These are phyloP conservation scores for Nemapogon koenigi DNA, from an alignment of 2,888 invertebrate genomes.

Conservation along the genomic window DNA sequence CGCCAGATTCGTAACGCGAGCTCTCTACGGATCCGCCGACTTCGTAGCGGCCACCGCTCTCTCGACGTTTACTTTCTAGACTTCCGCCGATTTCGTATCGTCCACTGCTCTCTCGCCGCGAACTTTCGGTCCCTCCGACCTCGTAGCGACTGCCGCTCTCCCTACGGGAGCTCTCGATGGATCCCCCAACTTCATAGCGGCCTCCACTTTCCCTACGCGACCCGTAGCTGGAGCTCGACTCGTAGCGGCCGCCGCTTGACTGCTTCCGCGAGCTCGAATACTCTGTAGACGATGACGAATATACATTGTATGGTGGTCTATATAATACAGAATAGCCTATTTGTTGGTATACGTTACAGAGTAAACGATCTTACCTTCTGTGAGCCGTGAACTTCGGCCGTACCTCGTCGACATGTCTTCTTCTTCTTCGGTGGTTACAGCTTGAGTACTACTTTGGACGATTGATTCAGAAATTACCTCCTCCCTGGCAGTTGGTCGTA, in stretches of 20 bases:
- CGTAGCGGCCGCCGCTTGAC: slow-evolving; percentile 39
- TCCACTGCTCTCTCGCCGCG: slow-evolving; percentile 47
- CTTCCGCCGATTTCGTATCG: slow-evolving; percentile 34
- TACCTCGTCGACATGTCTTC: slow-evolving; percentile 65
- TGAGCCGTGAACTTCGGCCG: slow-evolving; percentile 67
- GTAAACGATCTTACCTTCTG: slow-evolving; percentile 67
- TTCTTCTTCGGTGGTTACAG: slow-evolving; percentile 43
- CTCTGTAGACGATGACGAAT: not conserved
- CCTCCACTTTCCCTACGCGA: slow-evolving; percentile 15
- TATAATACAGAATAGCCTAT: too few species aligned
- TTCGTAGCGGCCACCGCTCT: slow-evolving; percentile 17
- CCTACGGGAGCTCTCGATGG: slow-evolving; percentile 22
- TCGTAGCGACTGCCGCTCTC: slow-evolving; percentile 29
- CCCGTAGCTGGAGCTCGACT: slow-evolving; percentile 31
- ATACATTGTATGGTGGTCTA: too few species aligned
- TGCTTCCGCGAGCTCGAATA: slow-evolving; percentile 48
- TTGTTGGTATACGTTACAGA: too few species aligned
- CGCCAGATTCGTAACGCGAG: slow-evolving; percentile 15
- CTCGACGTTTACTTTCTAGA: slow-evolving; percentile 22
- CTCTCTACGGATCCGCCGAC: slow-evolving; percentile 3
- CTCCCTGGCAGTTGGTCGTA: slow-evolving; percentile 9
- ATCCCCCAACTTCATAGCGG: slow-evolving; percentile 12
- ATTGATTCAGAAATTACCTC: slow-evolving; percentile 9
- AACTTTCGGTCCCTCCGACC: slow-evolving; percentile 25
- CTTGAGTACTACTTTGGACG: slow-evolving; percentile 31